These are phyloP conservation scores for Pseudopleuronectes americanus DNA, from an alignment of 2,797 vertebrate species.

Conservation along the genomic window DNA sequence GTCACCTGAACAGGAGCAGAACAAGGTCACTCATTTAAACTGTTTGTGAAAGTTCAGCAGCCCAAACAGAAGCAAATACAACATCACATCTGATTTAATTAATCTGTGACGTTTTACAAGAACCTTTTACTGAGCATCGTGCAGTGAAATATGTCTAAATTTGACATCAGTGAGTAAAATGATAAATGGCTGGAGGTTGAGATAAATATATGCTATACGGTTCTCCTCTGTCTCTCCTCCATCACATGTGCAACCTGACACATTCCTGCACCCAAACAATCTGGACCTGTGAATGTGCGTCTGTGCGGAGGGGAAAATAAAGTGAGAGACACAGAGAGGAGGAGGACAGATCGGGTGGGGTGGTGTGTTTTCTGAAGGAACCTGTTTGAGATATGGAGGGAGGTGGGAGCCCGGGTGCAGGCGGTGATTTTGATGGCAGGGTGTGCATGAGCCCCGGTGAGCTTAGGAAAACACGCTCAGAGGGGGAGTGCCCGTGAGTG, in stretches of 20 bases:
- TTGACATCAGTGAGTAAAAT: slow-evolving; percentile 74
- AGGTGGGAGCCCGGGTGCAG: slow-evolving; percentile 35
- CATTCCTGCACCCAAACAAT: slow-evolving; percentile 32
- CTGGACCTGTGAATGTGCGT: slow-evolving; percentile 25
- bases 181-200: slow-evolving; percentile 75
- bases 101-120: slow-evolving; percentile 12
- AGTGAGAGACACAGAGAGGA: not conserved
- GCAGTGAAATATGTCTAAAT: slow-evolving; percentile 75
- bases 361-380: slow-evolving; percentile 55
- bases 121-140: slow-evolving; percentile 17
- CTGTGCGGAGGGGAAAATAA: slow-evolving; percentile 17
- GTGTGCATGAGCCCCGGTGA: slow-evolving; percentile 64
- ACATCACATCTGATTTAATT: slow-evolving; percentile 17
- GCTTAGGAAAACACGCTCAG: slow-evolving; percentile 73
- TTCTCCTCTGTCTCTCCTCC: slow-evolving; percentile 82
- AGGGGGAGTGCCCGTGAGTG: slow-evolving; percentile 73
- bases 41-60: slow-evolving; percentile 34
- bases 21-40: slow-evolving; percentile 51
- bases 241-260: slow-evolving; percentile 21
- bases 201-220: not conserved
- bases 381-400: slow-evolving; percentile 58
- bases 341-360: slow-evolving; percentile 5
- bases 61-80: slow-evolving; percentile 32
- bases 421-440: slow-evolving; percentile 37
- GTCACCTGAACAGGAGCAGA: slow-evolving; percentile 89